These are phyloP conservation scores for Thunnus maccoyii DNA, from an alignment of 2,113 vertebrate genomes.

Conservation along the genomic window DNA sequence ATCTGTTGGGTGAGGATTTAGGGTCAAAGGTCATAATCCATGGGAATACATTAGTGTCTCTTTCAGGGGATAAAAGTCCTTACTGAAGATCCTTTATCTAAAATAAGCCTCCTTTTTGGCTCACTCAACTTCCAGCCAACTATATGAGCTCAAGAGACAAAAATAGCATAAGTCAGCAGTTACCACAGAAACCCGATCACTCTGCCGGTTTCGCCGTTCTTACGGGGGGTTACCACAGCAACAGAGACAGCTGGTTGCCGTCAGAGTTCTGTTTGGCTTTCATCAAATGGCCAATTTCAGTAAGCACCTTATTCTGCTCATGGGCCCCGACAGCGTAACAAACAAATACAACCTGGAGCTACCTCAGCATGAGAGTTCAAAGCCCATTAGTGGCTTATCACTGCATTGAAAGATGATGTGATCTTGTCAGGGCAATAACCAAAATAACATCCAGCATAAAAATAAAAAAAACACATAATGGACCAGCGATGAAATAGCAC, in stretches of 20 bases:
- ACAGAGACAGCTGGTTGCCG: constrained; percentile 85
- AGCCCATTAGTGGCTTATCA: constrained; percentile 30
- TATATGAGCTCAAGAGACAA: constrained; percentile 58
- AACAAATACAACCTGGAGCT: constrained; percentile 34
- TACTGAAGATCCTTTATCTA: constrained; percentile 21
- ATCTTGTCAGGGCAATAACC: constrained; percentile 7
- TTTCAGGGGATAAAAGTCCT: constrained; percentile 4
- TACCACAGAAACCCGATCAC: constrained; percentile 80
- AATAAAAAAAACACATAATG: not conserved
- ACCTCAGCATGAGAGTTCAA: constrained; percentile 11
- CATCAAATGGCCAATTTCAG: constrained; percentile 70
- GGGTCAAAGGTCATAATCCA: constrained; percentile 25
- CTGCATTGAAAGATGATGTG: constrained; percentile 16
- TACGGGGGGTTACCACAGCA: constrained; percentile 83
- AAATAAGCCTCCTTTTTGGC: constrained; percentile 51
- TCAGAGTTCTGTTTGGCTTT: constrained; percentile 69
- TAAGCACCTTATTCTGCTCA: constrained; percentile 54
- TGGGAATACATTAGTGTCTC: not conserved
- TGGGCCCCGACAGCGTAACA: constrained; percentile 5
- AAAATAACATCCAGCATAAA: constrained; percentile 18
- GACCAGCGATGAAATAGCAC: constrained; percentile 39
- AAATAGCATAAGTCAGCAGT: constrained; percentile 82
- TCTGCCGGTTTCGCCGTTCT: constrained; percentile 60
- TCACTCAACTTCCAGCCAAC: constrained; percentile 40
- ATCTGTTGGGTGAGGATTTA: constrained; percentile 1